Conservation (phyloP, 2,113 vertebrate species). For the Spea bombifrons region DNA sequence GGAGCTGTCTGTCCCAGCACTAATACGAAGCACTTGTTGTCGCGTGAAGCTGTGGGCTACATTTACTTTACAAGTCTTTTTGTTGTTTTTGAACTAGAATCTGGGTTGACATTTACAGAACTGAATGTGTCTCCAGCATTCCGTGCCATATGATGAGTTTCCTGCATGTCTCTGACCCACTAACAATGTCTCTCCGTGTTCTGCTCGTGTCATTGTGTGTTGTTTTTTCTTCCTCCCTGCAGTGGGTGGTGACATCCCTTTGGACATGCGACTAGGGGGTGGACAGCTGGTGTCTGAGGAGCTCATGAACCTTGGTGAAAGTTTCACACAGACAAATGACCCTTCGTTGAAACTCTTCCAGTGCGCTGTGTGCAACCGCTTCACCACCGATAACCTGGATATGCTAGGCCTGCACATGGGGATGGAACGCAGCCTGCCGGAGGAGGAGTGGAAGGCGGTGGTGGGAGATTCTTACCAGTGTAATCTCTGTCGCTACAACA, state of each 20-base stretch:
- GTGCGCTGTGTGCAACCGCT: slow-evolving; percentile 96
- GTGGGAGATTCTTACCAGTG: slow-evolving; percentile 96
- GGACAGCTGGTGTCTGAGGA: slow-evolving; percentile 97
- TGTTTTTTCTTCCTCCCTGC: not conserved
- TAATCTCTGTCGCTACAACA: slow-evolving; percentile 96
- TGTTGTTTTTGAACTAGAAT: not conserved
- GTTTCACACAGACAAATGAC: slow-evolving; percentile 92
- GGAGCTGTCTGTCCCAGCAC: not conserved
- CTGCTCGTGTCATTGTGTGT: not conserved
- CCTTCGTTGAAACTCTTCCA: slow-evolving; percentile 97
- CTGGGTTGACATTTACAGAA: not conserved
- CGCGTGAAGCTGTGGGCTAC: no score
- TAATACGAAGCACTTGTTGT: no score
- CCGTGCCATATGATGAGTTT: not conserved
- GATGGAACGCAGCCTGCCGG: slow-evolving; percentile 86
- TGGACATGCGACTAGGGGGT: slow-evolving; percentile 90
- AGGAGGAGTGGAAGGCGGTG: slow-evolving; percentile 94
- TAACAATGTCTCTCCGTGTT: not conserved
- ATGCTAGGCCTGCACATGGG: slow-evolving; percentile 95
- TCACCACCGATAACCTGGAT: slow-evolving; percentile 96
- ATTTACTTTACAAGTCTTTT: not conserved
- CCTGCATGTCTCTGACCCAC: not conserved
- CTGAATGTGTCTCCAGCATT: not conserved
- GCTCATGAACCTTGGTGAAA: slow-evolving; percentile 96
- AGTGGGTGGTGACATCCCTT: slow-evolving; percentile 93